Base-by-base conservation (phyloP, 2,113 vertebrate genomes). In the Ariopsis seemanni region DNA sequence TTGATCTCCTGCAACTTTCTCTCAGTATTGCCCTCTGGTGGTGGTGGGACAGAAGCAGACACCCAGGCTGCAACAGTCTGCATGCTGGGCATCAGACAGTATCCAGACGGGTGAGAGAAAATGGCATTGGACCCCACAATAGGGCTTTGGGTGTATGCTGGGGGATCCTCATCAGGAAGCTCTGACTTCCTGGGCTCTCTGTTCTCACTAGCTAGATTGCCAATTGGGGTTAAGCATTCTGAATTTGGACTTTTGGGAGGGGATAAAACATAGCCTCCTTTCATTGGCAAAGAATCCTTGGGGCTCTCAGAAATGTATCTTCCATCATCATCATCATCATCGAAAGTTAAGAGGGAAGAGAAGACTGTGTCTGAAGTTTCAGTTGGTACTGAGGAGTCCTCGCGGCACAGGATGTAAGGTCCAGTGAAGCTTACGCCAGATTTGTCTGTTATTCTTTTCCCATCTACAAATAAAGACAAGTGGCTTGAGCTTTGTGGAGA, bases 21-120 rank as follows among this genome's bases (percentile, higher is more conserved):
- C 67, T 82, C n/a, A 55, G 14, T 67, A 27, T 48, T 50, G 25
- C 57, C 55, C 78, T 72, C 84, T 75, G 48, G 74, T 82, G 48
- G 74, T 82, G 69, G 58, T 57, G 42, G 71, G 12, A 42, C 20
- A 72, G 75, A 82, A 50, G 48, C n/a, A 65, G 60, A 58, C 25
- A 60, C 80, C 85, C 80, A 89, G 7, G 30, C 80, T 55, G 14
- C 57, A 50, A 78, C 71, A 57, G 6, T 58, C 1, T 62, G 77
- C 77, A 72, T 65, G 30, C 74, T 83, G 82, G 90, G 90, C 88
- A 91, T 88, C 27, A 74, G 50, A 81, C 87, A 91, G 79, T 91
- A 91, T 58, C 87, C 90, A 4, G 90, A 87, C 4, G 87, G 77
- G 58, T 83, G 78, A 63, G 85, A 74, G 81, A 87, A 84, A 34